Percentiles rank a stretch among this genome's conserved stretches.
phyloP scores from a whole-genome alignment of 2,888 invertebrate genomes.

The Drosophila kanekoi region DNA sequence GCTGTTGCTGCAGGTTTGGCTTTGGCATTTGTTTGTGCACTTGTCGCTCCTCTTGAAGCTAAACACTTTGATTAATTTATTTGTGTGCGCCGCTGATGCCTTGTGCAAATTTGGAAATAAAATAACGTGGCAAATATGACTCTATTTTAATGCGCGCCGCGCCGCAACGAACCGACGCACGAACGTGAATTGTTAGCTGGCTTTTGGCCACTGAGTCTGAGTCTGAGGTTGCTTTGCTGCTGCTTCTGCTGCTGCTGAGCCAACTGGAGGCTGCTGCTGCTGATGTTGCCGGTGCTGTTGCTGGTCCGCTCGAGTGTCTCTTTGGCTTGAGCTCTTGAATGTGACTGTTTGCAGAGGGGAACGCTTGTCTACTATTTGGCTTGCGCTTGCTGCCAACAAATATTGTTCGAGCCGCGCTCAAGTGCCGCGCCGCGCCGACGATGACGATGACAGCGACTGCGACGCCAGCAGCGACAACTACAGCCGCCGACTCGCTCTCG shows the following conservation, averaged over 20 bases:
- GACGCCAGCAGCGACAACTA: conserved; percentile 34
- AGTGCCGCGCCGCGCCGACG: conserved; percentile 75
- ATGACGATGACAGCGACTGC: conserved; percentile 44
- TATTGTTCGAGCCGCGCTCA: conserved; percentile 85
- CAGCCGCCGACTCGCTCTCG: conserved; percentile 59
- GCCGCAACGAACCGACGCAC: conserved; percentile 80
- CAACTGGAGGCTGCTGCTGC: conserved; percentile 39
- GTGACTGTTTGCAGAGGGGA: conserved; percentile 86
- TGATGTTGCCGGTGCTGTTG: conserved; percentile 47
- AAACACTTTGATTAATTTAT: conserved; percentile 75
- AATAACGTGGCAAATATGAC: conserved; percentile 76
- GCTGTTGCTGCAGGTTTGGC: conserved; percentile 38
- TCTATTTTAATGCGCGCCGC: conserved; percentile 70
- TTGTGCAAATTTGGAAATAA: conserved; percentile 72
- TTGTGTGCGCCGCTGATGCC: conserved; percentile 63
- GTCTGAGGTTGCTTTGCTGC: conserved; percentile 58
- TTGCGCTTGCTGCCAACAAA: conserved; percentile 85
- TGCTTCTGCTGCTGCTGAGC: conserved; percentile 41
- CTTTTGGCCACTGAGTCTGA: conserved; percentile 75
- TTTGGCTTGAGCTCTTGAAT: conserved; percentile 85
- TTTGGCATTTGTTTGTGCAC: conserved; percentile 72
- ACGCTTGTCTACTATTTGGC: conserved; percentile 86
- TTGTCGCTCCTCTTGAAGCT: conserved; percentile 61
- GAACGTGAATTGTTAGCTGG: conserved; percentile 76
- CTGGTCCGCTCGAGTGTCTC: conserved; percentile 85